Evolutionary conservation across 1,140 invertebrate genomes (phyloP), one percentile per base, ranked within the genome.

Genomic region (Mamestra configurata): DNA sequence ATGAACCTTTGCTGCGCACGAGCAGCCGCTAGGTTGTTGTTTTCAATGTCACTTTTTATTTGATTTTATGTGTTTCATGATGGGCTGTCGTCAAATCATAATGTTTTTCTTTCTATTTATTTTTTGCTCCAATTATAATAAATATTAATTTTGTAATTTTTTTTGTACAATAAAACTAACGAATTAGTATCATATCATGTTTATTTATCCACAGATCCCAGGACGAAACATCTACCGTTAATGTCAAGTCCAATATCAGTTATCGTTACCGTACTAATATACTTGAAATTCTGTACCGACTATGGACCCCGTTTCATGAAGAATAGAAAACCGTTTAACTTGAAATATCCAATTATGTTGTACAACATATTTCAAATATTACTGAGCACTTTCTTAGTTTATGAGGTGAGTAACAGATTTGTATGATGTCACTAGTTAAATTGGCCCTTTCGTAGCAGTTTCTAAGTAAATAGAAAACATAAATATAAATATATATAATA

Each of bases 281-380:
- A 98, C 84, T 85, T 98, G 49, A 97, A 97, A 89, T 97, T 98
- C 88, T 96, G 96, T 81, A 94, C 96, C 0, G 96, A 95, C n/a
- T 88, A 93, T 22, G 98, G 98, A 18, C 98, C 98, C 7, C 96
- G 93, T 66, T 97, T 97, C 76, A 99, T 99, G 98, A 96, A 96
- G 80, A 96, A 98, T 84, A 96, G 97, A 70, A 97, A 98, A 88
- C 97, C 98, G 0, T 98, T 97, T 80, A 95, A 97, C 37, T 93
- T 98, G 15, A 97, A 97, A 82, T 96, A 96, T 66, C 90, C 96
- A 0, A 95, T 98, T 55, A 96, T 98, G 55, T 77, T 97, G 22
- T 99, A 99, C 91, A 98, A 98, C 87, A 95, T 97, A 6, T 90
- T 96, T 5, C 97, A 98, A 95, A 96, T 98, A 13, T 31, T 97